A percentile compares a stretch with the other conserved stretches of the same genome.
Evolutionary conservation across 2,888 invertebrate genomes (phyloP).

Genomic region (Amitus sp.): DNA sequence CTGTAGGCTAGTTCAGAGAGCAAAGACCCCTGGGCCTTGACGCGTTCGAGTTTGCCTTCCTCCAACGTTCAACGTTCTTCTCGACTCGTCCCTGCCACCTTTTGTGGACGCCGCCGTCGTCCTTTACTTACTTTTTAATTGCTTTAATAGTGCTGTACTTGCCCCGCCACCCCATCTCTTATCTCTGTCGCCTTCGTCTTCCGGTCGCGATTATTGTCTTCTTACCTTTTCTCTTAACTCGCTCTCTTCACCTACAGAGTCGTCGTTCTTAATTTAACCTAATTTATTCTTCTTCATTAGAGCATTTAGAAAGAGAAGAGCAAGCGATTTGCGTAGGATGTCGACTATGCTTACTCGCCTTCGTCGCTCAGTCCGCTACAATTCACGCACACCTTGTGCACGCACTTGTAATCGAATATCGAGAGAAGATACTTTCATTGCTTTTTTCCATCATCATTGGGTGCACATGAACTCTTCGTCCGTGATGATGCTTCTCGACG

Average conservation of each 20-base stretch:
- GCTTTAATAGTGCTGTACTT: slow-evolving; percentile 43
- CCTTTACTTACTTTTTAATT: slow-evolving; percentile 53
- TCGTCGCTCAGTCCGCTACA: slow-evolving; percentile 8
- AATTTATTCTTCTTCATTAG: slow-evolving; percentile 55
- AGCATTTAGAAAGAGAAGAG: slow-evolving; percentile 37
- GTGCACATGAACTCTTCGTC: no score
- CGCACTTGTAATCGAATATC: slow-evolving; percentile 28
- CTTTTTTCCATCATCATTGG: no score
- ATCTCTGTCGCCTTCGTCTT: slow-evolving; percentile 7
- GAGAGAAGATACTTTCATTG: slow-evolving; percentile 16
- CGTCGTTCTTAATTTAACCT: slow-evolving; percentile 23
- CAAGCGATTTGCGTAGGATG: slow-evolving; percentile 35
- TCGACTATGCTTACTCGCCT: slow-evolving; percentile 22
- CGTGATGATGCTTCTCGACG: no score
- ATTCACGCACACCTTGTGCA: slow-evolving; percentile 23
- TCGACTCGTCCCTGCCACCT: slow-evolving; percentile 27
- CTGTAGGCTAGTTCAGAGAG: slow-evolving; percentile 57
- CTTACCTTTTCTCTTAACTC: slow-evolving; percentile 10
- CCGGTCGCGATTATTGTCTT: slow-evolving; percentile 5
- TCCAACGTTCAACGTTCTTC: slow-evolving; percentile 28
- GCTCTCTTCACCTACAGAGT: slow-evolving; percentile 13
- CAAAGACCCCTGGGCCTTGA: slow-evolving; percentile 64
- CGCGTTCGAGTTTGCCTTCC: slow-evolving; percentile 47
- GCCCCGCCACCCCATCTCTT: slow-evolving; percentile 28
- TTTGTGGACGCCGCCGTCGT: slow-evolving; percentile 34